Evolutionary conservation across 2,113 vertebrate species (phyloP).

Genomic region (Orycteropus afer): DNA sequence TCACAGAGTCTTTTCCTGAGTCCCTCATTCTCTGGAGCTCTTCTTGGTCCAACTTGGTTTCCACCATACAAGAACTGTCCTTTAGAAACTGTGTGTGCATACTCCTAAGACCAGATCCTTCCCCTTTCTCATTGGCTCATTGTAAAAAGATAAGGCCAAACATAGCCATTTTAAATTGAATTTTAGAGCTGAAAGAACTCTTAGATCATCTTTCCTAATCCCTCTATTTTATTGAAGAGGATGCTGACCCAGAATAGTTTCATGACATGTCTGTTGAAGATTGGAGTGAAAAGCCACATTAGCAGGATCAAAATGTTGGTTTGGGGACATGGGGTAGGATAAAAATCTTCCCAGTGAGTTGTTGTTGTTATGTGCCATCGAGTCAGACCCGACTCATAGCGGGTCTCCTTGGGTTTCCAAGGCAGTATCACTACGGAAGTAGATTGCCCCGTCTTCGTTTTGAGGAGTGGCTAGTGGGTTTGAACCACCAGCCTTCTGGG

Average conservation of each 20-base stretch:
- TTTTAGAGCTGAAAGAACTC: conserved; percentile 16
- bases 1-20: neutral
- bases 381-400: too few relatives aligned
- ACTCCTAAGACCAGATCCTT: neutral
- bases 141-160: conserved; percentile 22
- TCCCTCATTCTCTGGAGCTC: neutral
- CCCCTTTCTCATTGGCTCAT: neutral
- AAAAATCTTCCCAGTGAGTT: neutral
- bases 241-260: conserved; percentile 8
- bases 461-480: too few relatives aligned
- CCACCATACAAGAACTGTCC: neutral
- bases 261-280: neutral
- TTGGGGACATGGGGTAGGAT: neutral
- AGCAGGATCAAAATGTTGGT: neutral
- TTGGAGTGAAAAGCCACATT: neutral
- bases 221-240: conserved; percentile 6
- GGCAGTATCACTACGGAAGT: too few relatives aligned
- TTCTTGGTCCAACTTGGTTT: neutral
- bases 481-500: too few relatives aligned
- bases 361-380: too few relatives aligned
- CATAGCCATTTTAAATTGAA: conserved; percentile 11
- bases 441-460: too few relatives aligned
- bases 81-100: neutral
- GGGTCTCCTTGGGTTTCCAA: too few relatives aligned
- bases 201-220: neutral